Conservation (phyloP, 2,797 vertebrate species). For the Gadopsis marmoratus region DNA sequence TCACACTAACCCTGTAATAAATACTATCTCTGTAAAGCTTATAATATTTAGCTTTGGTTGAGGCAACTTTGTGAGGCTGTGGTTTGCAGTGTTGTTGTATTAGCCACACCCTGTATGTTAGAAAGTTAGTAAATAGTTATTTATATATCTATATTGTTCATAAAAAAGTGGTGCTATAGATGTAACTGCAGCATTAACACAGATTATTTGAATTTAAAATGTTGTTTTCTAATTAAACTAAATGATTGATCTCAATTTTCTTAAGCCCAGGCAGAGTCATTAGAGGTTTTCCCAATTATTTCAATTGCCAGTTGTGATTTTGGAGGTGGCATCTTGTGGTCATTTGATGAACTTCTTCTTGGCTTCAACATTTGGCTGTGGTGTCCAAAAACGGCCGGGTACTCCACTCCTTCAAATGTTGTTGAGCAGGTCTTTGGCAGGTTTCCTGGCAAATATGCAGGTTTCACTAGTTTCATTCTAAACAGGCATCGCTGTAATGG, state of each 20-base stretch:
- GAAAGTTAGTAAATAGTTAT: neutral
- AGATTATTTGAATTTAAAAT: neutral
- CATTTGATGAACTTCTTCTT: neutral
- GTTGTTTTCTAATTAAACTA: neutral
- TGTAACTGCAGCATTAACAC: neutral
- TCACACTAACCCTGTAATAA: constrained; percentile 5
- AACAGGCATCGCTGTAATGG: constrained; percentile 20
- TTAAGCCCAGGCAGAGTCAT: neutral
- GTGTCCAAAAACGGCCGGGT: no score
- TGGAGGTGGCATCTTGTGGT: neutral
- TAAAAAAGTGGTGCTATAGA: neutral
- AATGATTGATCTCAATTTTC: neutral
- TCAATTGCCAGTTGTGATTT: neutral
- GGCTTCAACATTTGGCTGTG: neutral
- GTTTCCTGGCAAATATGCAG: constrained; percentile 4
- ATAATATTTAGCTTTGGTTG: neutral
- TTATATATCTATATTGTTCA: neutral
- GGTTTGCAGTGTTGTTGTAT: neutral
- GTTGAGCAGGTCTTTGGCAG: neutral
- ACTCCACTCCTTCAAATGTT: constrained; percentile 5
- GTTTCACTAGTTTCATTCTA: constrained; percentile 25
- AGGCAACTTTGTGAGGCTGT: neutral
- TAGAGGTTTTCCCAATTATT: constrained; percentile 2
- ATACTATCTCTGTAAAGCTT: neutral
- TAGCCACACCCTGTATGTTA: neutral